Conservation (phyloP, 2,888 invertebrate genomes). For the Zhuqinia jingwanae region DNA sequence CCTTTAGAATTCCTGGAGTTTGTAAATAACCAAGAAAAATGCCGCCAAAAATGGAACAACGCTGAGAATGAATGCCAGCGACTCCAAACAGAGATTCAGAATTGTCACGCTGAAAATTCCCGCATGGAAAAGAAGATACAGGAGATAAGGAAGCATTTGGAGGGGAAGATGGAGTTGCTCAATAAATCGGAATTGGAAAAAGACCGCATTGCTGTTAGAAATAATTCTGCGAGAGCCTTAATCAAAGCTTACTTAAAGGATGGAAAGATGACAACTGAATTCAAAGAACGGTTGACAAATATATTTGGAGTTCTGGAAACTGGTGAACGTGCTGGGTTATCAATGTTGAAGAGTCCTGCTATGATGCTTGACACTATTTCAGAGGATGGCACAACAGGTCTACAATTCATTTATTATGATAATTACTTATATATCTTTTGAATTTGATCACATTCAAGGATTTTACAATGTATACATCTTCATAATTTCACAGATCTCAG, state of each 20-base stretch:
- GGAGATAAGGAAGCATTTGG: constrained; percentile 87
- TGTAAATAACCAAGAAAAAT: constrained; percentile 87
- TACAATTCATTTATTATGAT: no score
- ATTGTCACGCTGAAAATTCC: constrained; percentile 87
- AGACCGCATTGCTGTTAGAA: constrained; percentile 63
- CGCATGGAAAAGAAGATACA: constrained; percentile 90
- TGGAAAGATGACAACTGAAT: constrained; percentile 63
- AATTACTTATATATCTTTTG: no score
- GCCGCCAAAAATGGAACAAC: constrained; percentile 86
- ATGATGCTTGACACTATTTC: constrained; percentile 80
- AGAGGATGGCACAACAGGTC: constrained; percentile 87
- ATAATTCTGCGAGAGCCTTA: constrained; percentile 73
- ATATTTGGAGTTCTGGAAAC: constrained; percentile 76
- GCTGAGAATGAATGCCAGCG: constrained; percentile 88
- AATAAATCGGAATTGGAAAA: constrained; percentile 74
- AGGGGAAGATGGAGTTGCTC: constrained; percentile 75
- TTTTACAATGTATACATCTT: not conserved
- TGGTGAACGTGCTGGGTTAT: constrained; percentile 47
- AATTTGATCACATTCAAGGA: no score
- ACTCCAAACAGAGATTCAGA: constrained; percentile 87
- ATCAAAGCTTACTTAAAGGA: constrained; percentile 75
- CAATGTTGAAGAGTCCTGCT: constrained; percentile 71
- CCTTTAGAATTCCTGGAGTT: constrained; percentile 88
- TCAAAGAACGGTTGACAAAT: constrained; percentile 72
- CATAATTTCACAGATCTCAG: constrained; percentile 90